Evolutionary conservation across 2,113 vertebrate species (phyloP), one percentile per base, ranked within the genome.

Genomic region (Ctenodactylus gundi): DNA sequence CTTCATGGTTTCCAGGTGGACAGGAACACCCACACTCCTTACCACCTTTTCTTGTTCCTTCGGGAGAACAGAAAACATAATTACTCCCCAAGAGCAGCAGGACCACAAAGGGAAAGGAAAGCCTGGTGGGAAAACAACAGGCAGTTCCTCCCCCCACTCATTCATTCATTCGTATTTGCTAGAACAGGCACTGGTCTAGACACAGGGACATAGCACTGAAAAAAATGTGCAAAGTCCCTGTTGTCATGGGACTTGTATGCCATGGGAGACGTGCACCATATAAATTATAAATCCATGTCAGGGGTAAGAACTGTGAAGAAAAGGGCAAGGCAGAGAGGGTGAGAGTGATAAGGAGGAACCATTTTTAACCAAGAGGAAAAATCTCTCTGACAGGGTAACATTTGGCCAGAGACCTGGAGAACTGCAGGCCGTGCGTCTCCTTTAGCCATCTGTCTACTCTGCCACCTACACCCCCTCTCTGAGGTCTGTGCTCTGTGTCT

Each of bases 1-100:
- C 82, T 98, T 97, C 97, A 98, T 96, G 75, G 96, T 95, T 58
- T 81, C 97, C 84, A 98, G 95, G 76, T 98, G 96, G 80, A 97
- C 41, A 2, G 94, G 51, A 0, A 94, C 67, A 6, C 81, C 91
- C 41, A 91, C 70, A 2, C 76, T 95, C 73, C 51, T 97, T 75
- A 98, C 4, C 67, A 91, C 25, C 87, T 96, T 97, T 89, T 90
- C 64, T 1, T 94, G 95, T 76, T 97, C 93, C 98, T 98, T 97
- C 23, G 86, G 60, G 62, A 87, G 62, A 51, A 21, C 80, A 95
- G 51, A 93, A 49, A 88, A 90, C 41, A 84, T 13, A 82, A 57
- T 94, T 65, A 96, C 20, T 64, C 0, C 4, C 27, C 53, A 41
- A 82, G 25, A 7, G 6, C 13, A 58, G 44, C 41, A 51, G 55